phyloP scores from a whole-genome alignment of 2,888 invertebrate species.

The Drosophila antonietae region DNA sequence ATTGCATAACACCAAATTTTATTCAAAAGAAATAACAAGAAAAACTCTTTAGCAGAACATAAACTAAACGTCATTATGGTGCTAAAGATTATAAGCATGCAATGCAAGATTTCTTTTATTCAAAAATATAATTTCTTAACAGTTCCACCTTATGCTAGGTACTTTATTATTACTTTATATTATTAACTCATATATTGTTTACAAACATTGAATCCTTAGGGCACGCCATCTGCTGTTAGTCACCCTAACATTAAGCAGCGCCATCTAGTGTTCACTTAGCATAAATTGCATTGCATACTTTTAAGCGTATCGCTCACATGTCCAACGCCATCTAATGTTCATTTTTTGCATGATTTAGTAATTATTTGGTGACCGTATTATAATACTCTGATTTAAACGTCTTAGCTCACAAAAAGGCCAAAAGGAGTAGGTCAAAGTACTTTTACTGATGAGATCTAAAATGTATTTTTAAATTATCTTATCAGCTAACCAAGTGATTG shows the following conservation, averaged over 20 bases:
- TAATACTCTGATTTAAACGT: not conserved
- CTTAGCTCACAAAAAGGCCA: not conserved
- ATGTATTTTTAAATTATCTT: conserved; percentile 11
- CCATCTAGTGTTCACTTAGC: not conserved
- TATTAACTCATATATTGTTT: not conserved
- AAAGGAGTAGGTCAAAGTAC: not conserved
- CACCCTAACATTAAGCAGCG: not conserved
- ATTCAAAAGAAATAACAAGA: not conserved
- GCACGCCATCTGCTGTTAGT: conserved; percentile 11
- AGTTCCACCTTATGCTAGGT: not conserved
- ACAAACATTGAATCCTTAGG: not conserved
- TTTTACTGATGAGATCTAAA: not conserved
- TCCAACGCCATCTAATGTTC: conserved; percentile 17
- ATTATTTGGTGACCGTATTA: not conserved
- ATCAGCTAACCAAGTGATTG: conserved; percentile 8
- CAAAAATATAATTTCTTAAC: not conserved
- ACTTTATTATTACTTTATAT: not conserved
- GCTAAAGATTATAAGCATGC: not conserved
- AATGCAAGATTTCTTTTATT: not conserved
- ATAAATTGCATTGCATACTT: conserved; percentile 3
- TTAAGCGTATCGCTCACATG: too few species aligned
- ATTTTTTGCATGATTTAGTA: too few species aligned
- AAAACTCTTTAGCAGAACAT: not conserved
- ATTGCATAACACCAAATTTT: not conserved
- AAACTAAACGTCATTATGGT: not conserved